Base-by-base conservation (phyloP, 2,888 invertebrate genomes). In the Brachyopa scutellaris region DNA sequence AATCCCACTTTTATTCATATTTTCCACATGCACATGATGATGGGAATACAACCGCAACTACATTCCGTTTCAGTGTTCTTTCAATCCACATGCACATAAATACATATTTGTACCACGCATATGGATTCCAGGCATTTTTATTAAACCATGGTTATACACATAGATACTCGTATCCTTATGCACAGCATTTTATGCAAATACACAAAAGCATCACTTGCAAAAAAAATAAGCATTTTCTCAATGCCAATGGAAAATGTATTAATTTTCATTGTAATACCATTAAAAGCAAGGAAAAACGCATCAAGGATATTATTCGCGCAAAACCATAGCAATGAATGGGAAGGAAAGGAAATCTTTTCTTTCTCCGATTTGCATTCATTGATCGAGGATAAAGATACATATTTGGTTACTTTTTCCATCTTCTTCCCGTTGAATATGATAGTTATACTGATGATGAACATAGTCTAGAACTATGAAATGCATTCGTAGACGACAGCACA, bases 111-210 rank as follows among this genome's bases (percentile, higher is more conserved):
- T 64, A 57, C 70, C 62, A 70, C 70, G 62, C 69, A 69, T 62
- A 69, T 70, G 77, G 49, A 49, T 70, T 70, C 55, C 57, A 77
- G 70, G 70, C 77, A 77, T 70, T 55, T 62, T n/a, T n/a, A n/a
- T n/a, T n/a, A n/a, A n/a, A n/a, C n/a, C n/a, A n/a, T n/a, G n/a
- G n/a, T n/a, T n/a, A n/a, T n/a, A n/a, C n/a, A n/a, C n/a, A n/a
- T n/a, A n/a, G n/a, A n/a, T n/a, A n/a, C n/a, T n/a, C n/a, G n/a
- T n/a, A n/a, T n/a, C n/a, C n/a, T n/a, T n/a, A n/a, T n/a, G n/a
- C n/a, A n/a, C n/a, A n/a, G 29, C 31, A 61, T 53, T 38, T 59
- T 42, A 42, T 53, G 42, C 31, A 42, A 51, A 51, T 55, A 64
- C 45, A 47, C 19, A n/a, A n/a, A 45, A 47, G 38, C 19, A 40